Conservation (phyloP, 2,113 vertebrate genomes). For the Passer domesticus region DNA sequence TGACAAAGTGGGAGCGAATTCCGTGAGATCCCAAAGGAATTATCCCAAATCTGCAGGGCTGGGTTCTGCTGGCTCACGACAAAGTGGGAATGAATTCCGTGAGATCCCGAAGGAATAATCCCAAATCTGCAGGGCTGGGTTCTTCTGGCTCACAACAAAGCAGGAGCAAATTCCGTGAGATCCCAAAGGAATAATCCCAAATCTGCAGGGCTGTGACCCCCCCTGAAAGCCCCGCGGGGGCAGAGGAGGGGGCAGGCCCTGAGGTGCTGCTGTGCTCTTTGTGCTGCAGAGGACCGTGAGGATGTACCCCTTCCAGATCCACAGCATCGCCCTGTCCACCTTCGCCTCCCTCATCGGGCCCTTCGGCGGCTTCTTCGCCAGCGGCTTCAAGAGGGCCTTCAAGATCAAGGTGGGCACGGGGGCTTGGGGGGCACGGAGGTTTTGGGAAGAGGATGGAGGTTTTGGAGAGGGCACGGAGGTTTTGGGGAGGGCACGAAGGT, state of each 20-base stretch:
- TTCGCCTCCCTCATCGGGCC: conserved; percentile 96
- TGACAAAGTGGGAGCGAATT: too few species aligned
- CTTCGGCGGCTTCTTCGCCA: conserved; percentile 97
- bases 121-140: too few species aligned
- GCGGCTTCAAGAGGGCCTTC: conserved; percentile 97
- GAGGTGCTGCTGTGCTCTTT: not conserved
- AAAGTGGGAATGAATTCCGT: too few species aligned
- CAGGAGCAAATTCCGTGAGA: too few species aligned
- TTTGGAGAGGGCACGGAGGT: not conserved
- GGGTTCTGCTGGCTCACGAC: too few species aligned
- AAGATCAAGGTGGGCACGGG: conserved; percentile 90
- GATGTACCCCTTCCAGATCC: conserved; percentile 98
- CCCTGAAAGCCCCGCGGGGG: not conserved
- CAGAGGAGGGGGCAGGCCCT: not conserved
- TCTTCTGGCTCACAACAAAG: too few species aligned
- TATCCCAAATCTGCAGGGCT: not conserved
- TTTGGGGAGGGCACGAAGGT: too few species aligned
- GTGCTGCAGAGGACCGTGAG: conserved; percentile 83
- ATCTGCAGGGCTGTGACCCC: not conserved
- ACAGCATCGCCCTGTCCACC: conserved; percentile 93
- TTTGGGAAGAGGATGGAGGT: too few species aligned
- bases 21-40: too few species aligned
- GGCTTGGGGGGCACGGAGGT: too few species aligned
- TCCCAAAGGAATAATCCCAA: too few species aligned
- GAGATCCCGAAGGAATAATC: too few species aligned